Evolutionary conservation across 2,797 vertebrate species (phyloP), one percentile per base, ranked within the genome.

Genomic region (Tragopan temminckii): DNA sequence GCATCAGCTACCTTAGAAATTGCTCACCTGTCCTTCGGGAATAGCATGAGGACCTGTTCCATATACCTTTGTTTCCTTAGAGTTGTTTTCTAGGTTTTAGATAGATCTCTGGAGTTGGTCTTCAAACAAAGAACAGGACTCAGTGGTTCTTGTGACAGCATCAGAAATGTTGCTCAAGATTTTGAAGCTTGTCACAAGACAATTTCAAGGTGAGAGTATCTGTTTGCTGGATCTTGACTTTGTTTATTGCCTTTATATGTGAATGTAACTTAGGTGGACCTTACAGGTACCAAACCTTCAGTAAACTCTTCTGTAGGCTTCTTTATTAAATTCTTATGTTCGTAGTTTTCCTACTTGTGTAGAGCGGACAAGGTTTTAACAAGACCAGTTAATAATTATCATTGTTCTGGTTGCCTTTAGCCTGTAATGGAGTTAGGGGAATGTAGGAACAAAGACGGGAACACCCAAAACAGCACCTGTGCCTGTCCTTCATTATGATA

Each of bases 151-250:
- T 58, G 33, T 58, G 45, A 11, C 8, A 31, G 31, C 46, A 48
- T 36, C n/a, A 67, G 66, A 92, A 88, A 80, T 55, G 62, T 82
- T 76, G 27, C 12, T 75, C 4, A 38, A 43, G 57, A 84, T 18
- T 72, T 3, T 82, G 53, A 64, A 59, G 50, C 33, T 61, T 68
- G 11, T 52, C 24, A 13, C 48, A 31, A 79, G 9, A 23, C 36
- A 68, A 5, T 72, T 87, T 85, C 55, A 76, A 69, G 31, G 67
- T 23, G 3, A 64, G 50, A 71, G 7, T 15, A 18, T 25, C 62
- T 85, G 4, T 78, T 83, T 83, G 5, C 43, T 42, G 12, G 1
- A 1, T 85, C 20, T 71, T 64, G 40, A 29, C 40, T 87, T 86
- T 55, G 45, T 48, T 27, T 53, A n/a, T 70, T 43, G 13, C 20